phyloP scores from a whole-genome alignment of 2,113 vertebrate genomes.

The Natator depressus region DNA sequence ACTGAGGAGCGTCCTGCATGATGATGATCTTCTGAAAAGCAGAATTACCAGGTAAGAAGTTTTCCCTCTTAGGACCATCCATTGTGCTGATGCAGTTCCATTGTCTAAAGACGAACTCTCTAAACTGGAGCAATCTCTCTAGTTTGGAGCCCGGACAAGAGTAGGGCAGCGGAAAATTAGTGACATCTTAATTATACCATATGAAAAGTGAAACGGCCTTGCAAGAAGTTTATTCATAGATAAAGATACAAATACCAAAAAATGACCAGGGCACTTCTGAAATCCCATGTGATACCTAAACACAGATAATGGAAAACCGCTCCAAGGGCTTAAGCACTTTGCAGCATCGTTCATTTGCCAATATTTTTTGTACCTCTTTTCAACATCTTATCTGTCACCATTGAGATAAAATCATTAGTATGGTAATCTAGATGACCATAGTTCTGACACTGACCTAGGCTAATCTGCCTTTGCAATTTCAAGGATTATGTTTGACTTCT shows the following conservation, averaged over 20 bases:
- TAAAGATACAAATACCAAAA: background rate
- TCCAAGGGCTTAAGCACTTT: background rate
- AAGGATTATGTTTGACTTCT: constrained; percentile 80
- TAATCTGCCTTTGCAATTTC: constrained; percentile 83
- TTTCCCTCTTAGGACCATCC: background rate
- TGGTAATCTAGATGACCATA: constrained; percentile 87
- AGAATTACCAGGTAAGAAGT: background rate
- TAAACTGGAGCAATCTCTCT: background rate
- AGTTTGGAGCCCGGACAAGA: background rate
- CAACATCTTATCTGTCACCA: constrained; percentile 63
- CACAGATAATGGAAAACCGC: background rate
- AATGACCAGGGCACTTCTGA: background rate
- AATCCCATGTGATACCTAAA: background rate
- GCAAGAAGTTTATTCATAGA: background rate
- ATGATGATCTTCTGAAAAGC: too few relatives aligned
- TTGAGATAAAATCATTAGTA: constrained; percentile 83
- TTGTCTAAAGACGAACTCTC: background rate
- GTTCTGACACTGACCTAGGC: constrained; percentile 84
- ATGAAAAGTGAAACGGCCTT: background rate
- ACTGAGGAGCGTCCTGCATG: background rate
- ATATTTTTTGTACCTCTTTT: constrained; percentile 42
- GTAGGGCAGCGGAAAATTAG: background rate
- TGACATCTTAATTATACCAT: background rate
- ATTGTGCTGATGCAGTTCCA: accelerated
- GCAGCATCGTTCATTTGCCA: constrained; percentile 39